Evolutionary conservation across 1,140 invertebrate genomes (phyloP), one percentile per base, ranked within the genome.

Genomic region (Gonatopus flavifemur): DNA sequence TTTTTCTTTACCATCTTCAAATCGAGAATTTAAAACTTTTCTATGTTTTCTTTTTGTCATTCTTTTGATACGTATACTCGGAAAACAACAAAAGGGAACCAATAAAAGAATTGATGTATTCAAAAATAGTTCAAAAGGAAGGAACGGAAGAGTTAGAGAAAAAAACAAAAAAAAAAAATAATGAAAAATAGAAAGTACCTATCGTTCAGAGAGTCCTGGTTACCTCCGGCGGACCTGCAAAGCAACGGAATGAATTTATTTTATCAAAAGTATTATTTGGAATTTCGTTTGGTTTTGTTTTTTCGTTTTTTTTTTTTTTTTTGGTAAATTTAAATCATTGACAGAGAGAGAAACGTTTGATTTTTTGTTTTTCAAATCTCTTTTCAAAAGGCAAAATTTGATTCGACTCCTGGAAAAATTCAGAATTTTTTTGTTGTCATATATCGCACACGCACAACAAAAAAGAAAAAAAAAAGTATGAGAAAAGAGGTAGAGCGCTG

Each of bases 131-230:
- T 4, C 4, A 33, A n/a, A n/a, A n/a, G n/a, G n/a, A n/a, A n/a
- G n/a, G n/a, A n/a, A n/a, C n/a, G n/a, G n/a, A 10, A 35, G 38
- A 16, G 19, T 31, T 8, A 21, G 35, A 33, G 38, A 54, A 24
- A 39, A 55, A 62, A 62, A 46, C 21, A 52, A 59, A 52, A 31
- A 24, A 52, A 52, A 52, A 53, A 62, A 52, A 64, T 56, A 59
- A 63, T 61, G 55, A 28, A 62, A 65, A 59, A 62, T 49, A 59
- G 24, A 64, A 65, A 60, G 55, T 72, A 77, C 75, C 74, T 77
- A 69, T 78, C 72, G 49, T 78, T 76, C 49, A 77, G 66, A 37
- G 70, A 69, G 46, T 77, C 74, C 65, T 72, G 71, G 55, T 64
- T 70, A 62, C 62, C 66, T 43, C 62, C 63, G 33, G 57, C 59